Percentiles rank a stretch among this genome's conserved stretches.
Conservation (phyloP, 2,888 invertebrate species). For the Dynastes hyllus region DNA sequence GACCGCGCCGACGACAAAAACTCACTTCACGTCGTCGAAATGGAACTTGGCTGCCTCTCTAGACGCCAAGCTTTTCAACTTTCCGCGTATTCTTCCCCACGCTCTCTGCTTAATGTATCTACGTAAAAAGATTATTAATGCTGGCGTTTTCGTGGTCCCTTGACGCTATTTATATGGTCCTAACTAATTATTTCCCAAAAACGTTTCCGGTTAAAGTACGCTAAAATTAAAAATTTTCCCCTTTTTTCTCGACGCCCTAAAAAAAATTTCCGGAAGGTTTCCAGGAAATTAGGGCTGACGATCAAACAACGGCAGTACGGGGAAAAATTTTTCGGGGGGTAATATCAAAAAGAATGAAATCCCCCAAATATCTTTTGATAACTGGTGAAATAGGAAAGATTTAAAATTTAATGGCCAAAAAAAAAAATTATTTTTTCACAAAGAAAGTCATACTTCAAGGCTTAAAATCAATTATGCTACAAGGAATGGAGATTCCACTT, state of each 20-base stretch:
- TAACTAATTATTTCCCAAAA: neutral
- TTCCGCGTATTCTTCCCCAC: neutral
- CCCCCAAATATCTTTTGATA: no score
- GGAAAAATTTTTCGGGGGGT: no score
- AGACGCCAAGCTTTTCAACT: neutral
- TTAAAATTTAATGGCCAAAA: no score
- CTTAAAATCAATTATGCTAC: no score
- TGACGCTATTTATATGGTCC: neutral
- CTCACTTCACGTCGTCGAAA: conserved; percentile 20
- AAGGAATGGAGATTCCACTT: no score
- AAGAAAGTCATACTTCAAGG: no score
- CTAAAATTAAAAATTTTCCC: neutral
- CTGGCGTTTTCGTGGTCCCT: neutral
- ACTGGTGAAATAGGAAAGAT: no score
- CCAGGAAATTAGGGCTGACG: no score
- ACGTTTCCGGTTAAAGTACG: neutral
- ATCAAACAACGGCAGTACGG: no score
- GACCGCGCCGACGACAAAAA: neutral
- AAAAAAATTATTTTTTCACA: no score
- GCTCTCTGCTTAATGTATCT: conserved; percentile 11
- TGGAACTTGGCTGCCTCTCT: conserved; percentile 18
- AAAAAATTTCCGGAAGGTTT: no score
- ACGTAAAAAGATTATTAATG: conserved; percentile 4
- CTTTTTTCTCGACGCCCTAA: neutral
- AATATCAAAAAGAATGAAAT: no score